Base-by-base conservation (phyloP, 2,888 invertebrate species). In the Dolichopus griseipennis region DNA sequence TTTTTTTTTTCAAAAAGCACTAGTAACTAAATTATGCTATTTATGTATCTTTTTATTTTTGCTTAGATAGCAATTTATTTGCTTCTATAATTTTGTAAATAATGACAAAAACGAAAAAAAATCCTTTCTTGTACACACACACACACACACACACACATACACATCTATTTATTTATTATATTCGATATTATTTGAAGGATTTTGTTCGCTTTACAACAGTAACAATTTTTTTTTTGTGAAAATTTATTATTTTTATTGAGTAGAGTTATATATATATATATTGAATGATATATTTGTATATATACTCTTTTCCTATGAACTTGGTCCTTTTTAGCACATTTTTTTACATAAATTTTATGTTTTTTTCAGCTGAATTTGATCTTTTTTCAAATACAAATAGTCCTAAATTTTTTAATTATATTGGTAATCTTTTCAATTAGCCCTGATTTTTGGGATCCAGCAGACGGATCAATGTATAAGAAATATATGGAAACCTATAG, bases 11-110 rank as follows among this genome's bases (percentile, higher is more conserved):
- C 18, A 12, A 52, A 52, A 52, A 18, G 18, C 52, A 52, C 15
- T 18, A 52, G 52, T 52, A 52, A 52, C 52, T 52, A 52, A 52
- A 52, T 52, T 52, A 52, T 52, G 52, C 52, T 52, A 52, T 52
- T 52, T 52, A 18, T 18, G 52, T 52, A 52, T 52, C 52, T 52
- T 52, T 41, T 52, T 52, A 52, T 52, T 52, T 52, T 52, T 52
- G 52, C 52, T 52, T 52, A 52, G 52, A 52, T 52, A 52, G 52
- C 52, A 52, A 52, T 52, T 52, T 52, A 52, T 52, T 52, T 52
- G 52, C 18, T 52, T 52, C 52, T 52, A 52, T 52, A 52, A 52
- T 52, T 52, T 52, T 52, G 52, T 52, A 52, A 52, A 52, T 52
- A 52, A 52, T 52, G n/a, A 18, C 52, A 52, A 52, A 52, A 52